Evolutionary conservation across 2,797 vertebrate genomes (phyloP).

Genomic region (Acanthurus leucopareius): DNA sequence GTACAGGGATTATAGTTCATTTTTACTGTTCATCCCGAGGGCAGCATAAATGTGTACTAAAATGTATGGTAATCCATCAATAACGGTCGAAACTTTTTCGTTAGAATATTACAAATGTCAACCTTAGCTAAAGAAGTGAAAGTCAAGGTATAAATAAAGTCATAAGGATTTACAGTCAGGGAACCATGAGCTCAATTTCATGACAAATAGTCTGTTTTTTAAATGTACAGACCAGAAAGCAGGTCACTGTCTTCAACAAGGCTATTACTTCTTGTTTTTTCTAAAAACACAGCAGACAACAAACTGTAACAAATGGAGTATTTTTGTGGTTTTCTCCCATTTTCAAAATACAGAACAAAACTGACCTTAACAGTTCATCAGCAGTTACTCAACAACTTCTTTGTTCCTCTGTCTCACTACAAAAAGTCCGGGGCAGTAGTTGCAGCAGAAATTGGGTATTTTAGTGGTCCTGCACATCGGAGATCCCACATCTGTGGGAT

Average conservation of each 20-base stretch:
- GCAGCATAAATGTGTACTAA: not conserved
- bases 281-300: not conserved
- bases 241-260: too few relatives aligned
- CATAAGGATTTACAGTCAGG: not conserved
- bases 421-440: not conserved
- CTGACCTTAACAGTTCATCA: slow-evolving; percentile 20
- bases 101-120: not conserved
- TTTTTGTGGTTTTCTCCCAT: slow-evolving; percentile 38
- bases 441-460: slow-evolving; percentile 13
- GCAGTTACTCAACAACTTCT: slow-evolving; percentile 8
- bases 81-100: not conserved
- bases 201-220: not conserved
- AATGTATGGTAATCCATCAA: not conserved
- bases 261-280: not conserved
- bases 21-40: not conserved
- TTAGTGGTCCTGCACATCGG: slow-evolving; percentile 18
- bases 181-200: not conserved
- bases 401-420: slow-evolving; percentile 24
- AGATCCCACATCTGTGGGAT: slow-evolving; percentile 12
- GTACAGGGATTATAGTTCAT: not conserved
- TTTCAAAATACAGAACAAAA: slow-evolving; percentile 37
- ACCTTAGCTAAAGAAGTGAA: not conserved
- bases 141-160: not conserved
- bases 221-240: slow-evolving; percentile 1
- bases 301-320: not conserved